Base-by-base conservation (phyloP, 2,113 vertebrate genomes). In the Scomber scombrus region DNA sequence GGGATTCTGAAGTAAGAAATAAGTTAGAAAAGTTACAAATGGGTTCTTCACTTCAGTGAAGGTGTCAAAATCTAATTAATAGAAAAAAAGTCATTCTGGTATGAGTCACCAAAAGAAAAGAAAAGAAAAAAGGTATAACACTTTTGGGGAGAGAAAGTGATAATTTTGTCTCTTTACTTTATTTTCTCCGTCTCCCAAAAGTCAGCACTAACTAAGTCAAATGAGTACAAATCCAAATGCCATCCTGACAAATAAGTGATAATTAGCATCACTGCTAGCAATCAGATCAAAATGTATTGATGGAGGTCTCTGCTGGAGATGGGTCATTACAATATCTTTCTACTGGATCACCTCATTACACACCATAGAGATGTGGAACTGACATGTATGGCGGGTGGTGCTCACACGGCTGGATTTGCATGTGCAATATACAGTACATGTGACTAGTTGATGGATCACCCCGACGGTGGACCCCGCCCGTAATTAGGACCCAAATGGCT, bases 401-500 rank as follows among this genome's bases (percentile, higher is more conserved):
- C 31, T 71, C 21, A 50, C 78, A 43, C 5, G 43, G 13, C 52
- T 0, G 40, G 51, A 82, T 88, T 84, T 78, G 29, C 87, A 83
- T 82, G 64, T 71, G 70, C 1, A 11, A 71, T 65, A 26, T 65
- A 73, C 73, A 76, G 21, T 65, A 73, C 73, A 76, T 50, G 72
- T 84, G 88, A 78, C 82, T 16, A 5, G 9, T 74, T 85, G 91
- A 91, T 88, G 83, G 87, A 92, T 91, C 62, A 58, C 75, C 18
- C 46, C 19, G 14, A 43, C 40, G n/a, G 31, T n/a, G 63, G 81
- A 87, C 66, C 60, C 71, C 14, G 43, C 86, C 72, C 15, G 26
- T 88, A 91, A 92, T 92, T 91, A 92, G 88, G 84, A 82, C 79
- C 84, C 87, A 67, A 90, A 89, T 84, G 86, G 74, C 81, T 91